Base-by-base conservation (phyloP, 2,888 invertebrate species). In the Caenorhabditis macrosperma region DNA sequence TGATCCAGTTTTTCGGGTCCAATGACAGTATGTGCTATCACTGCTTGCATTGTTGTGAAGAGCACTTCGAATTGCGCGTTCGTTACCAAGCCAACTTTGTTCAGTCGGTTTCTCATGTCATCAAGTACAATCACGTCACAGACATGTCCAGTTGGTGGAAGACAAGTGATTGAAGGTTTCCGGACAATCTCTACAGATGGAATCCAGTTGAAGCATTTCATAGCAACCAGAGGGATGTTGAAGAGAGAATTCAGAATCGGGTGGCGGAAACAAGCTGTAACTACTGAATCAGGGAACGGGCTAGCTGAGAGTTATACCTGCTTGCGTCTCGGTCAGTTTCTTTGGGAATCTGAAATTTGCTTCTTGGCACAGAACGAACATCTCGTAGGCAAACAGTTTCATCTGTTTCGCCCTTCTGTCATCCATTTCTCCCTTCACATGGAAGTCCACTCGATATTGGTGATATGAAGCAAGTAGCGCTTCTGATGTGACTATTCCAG, bases 171-270 rank as follows among this genome's bases (percentile, higher is more conserved):
- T 2, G 74, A 59, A 0, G 74, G 74, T 41, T 64, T 74, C 2
- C 74, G 20, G 0, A 55, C 7, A n/a, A 74, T 74, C 12, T 74
- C 74, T 0, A 74, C 57, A 17, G 66, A 64, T 15, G 74, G 74
- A 33, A 74, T 54, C 74, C 74, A 74, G 22, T 64, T 48, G 52
- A 74, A 74, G 20, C 74, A 74, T 26, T 74, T 63, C 57, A 74
- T 74, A 0, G 74, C 74, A 1, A 74, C 59, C 12, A 74, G 20
- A 6, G 74, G 64, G 38, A 74, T 74, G 50, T 74, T 64, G 59
- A 64, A 74, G n/a, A 74, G 38, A 0, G 64, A 48, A 33, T 74
- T 74, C 24, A 74, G 64, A 3, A 64, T 26, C 0, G 74, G 74
- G 22, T 74, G 74, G 2, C 74, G 64, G 48, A 74, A 74, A 33